Conservation (phyloP, 2,888 invertebrate species). For the Tachina grossa region DNA sequence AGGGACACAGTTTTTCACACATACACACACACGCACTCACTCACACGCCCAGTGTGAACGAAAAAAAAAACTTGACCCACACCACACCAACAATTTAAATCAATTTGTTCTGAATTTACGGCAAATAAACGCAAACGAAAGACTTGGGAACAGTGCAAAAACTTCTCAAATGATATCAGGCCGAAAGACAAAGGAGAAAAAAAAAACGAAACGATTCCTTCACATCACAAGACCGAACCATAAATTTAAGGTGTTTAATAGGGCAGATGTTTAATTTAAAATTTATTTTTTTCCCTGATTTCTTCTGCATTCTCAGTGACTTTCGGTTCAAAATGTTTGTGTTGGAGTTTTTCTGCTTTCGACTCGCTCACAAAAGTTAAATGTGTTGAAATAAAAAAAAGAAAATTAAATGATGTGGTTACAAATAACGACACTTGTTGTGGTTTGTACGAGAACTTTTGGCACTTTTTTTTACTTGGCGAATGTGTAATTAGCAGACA, state of each 20-base stretch:
- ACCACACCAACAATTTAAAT: slow-evolving; percentile 63
- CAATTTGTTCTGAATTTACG: slow-evolving; percentile 65
- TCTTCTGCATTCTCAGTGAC: slow-evolving; percentile 3
- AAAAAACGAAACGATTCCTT: neutral
- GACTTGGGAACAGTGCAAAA: neutral
- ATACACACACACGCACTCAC: neutral
- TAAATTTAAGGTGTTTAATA: slow-evolving; percentile 44
- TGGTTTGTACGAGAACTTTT: slow-evolving; percentile 39
- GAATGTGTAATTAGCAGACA: slow-evolving; percentile 37
- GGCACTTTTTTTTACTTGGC: neutral
- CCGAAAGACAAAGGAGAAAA: neutral
- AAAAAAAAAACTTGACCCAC: slow-evolving; percentile 33
- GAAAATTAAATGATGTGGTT: slow-evolving; percentile 31
- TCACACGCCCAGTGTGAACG: neutral
- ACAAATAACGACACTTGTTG: slow-evolving; percentile 63
- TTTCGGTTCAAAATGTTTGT: slow-evolving; percentile 9
- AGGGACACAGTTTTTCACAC: neutral
- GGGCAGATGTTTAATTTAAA: slow-evolving; percentile 41
- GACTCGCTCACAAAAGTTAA: slow-evolving; percentile 28
- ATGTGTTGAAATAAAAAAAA: slow-evolving; percentile 39
- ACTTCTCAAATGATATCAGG: neutral
- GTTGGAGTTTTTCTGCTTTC: neutral
- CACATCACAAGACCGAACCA: slow-evolving; percentile 5
- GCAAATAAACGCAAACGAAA: slow-evolving; percentile 26
- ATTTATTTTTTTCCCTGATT: neutral